phyloP scores from a whole-genome alignment of 2,113 vertebrate species.

The Ptychochromis oligacanthus region DNA sequence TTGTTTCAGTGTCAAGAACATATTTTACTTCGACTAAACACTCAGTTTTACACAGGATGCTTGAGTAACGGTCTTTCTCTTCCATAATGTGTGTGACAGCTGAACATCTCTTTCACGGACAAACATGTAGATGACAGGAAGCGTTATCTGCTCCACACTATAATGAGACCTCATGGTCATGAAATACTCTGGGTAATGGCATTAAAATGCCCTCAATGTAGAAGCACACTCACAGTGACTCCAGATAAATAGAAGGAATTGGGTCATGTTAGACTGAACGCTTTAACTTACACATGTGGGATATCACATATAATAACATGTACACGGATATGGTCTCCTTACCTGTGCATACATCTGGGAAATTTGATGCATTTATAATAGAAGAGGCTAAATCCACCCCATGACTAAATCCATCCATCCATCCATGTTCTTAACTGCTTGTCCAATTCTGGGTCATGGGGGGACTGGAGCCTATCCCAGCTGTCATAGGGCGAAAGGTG shows the following conservation, averaged over 20 bases:
- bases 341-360: not conserved
- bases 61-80: not conserved
- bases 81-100: not conserved
- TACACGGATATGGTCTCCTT: not conserved
- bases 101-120: slow-evolving; percentile 27
- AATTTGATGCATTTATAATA: not conserved
- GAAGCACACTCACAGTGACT: not conserved
- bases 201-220: not conserved
- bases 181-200: not conserved
- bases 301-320: not conserved
- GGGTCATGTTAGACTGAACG: not conserved
- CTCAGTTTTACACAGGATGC: not conserved
- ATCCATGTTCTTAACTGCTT: not conserved
- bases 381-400: not conserved
- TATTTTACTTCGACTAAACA: not conserved
- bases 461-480: not conserved
- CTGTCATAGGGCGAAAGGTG: not conserved
- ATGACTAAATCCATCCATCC: not conserved
- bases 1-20: not conserved
- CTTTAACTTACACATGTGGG: not conserved
- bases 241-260: not conserved
- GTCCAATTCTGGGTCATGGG: not conserved
- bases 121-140: slow-evolving; percentile 25
- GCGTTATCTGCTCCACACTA: not conserved
- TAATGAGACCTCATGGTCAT: slow-evolving; percentile 5